Base-by-base conservation (phyloP, 2,113 vertebrate species). In the Cettia cetti region DNA sequence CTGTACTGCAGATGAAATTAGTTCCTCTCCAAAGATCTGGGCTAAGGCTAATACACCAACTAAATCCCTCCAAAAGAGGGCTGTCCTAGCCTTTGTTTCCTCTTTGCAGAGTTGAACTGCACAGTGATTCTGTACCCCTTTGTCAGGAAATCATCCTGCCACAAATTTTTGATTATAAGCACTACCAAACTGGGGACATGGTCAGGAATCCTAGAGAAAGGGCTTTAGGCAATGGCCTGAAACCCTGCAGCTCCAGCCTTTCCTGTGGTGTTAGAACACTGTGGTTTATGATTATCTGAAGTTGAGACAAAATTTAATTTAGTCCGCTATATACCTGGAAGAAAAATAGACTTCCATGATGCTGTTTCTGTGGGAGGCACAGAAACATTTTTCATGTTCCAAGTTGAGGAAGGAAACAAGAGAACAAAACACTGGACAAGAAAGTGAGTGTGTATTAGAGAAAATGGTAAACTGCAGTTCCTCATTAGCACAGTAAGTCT, bases 41-140 rank as follows among this genome's bases (percentile, higher is more conserved):
- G 47, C 45, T 86, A 65, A 95, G 61, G 69, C 18, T 72, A 91
- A 82, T 27, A 94, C 74, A 74, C 37, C 4, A 0, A 57, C 76
- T 33, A 53, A 74, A 47, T 82, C 35, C 64, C 59, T 91, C 91
- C 94, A 63, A 95, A 95, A 95, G 89, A 88, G 91, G 92, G 90
- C 90, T 95, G 87, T 92, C 37, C 89, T 77, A 71, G 57, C 31
- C 59, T 92, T 95, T 77, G 50, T 72, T 95, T 94, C 76, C n/a
- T 78, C 47, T 88, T 63, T 47, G 17, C 18, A 52, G 31, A 75
- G 63, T 2, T 86, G 52, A 81, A 75, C 60, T 70, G 78, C 50
- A 56, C 50, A 56, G 47, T 63, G 24, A 37, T 40, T 79, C 69
- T 77, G 5, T 54, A 54, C 45, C 64, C 17, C 40, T 88, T 44